Evolutionary conservation across 2,888 invertebrate species (phyloP).

Genomic region (Ptycholaimellus sp.): DNA sequence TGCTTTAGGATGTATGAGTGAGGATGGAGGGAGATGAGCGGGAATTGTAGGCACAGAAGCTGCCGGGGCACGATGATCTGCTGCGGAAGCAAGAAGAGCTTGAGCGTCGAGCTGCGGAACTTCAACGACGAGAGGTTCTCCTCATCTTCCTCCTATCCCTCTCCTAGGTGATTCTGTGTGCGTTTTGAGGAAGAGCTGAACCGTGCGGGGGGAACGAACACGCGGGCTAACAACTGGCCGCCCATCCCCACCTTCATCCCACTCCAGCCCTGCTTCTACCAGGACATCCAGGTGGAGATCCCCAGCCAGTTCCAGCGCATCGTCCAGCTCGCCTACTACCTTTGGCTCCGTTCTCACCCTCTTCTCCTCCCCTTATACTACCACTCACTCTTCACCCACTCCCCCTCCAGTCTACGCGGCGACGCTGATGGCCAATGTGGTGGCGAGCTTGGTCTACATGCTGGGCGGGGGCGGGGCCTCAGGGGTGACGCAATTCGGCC

Average conservation of each 20-base stretch:
- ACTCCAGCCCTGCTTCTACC: conserved; percentile 92
- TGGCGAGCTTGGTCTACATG: conserved; percentile 57
- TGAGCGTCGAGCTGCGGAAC: conserved; percentile 18
- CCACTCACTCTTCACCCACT: conserved; percentile 4
- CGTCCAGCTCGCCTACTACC: conserved; percentile 72
- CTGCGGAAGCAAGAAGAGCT: conserved; percentile 22
- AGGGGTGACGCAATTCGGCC: conserved; percentile 45
- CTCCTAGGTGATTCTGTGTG: no score
- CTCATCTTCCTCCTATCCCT: no score
- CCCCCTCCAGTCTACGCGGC: conserved; percentile 56
- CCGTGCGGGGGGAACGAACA: conserved; percentile 43
- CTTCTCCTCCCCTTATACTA: conserved; percentile 5
- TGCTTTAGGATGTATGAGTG: no score
- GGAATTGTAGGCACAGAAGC: no score
- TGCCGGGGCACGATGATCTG: conserved; percentile 31
- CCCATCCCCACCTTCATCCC: conserved; percentile 71
- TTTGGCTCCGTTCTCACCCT: conserved; percentile 91
- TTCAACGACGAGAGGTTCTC: conserved; percentile 17
- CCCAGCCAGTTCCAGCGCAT: conserved; percentile 87
- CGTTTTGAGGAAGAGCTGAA: conserved; percentile 67
- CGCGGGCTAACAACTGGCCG: conserved; percentile 83
- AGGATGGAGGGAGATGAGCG: no score
- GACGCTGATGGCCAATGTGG: conserved; percentile 55
- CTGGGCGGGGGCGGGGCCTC: conserved; percentile 33
- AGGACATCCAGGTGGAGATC: conserved; percentile 95